Evolutionary conservation across 2,113 vertebrate genomes (phyloP).

Genomic region (Aphyosemion australe): DNA sequence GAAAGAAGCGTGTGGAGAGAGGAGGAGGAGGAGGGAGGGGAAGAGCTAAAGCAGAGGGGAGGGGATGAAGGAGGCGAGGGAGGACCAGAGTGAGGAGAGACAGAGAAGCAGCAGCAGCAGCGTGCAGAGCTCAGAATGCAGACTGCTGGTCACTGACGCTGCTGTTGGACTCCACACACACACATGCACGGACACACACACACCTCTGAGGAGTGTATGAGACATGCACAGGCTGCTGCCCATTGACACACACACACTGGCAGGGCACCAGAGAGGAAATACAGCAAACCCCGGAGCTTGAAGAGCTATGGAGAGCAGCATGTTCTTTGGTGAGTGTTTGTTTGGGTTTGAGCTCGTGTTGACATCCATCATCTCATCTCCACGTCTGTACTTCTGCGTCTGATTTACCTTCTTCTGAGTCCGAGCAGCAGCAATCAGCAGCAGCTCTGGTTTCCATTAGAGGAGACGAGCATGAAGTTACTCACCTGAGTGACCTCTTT

Average conservation of each 20-base stretch:
- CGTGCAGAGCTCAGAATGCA: conserved; percentile 67
- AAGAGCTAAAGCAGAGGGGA: conserved; percentile 52
- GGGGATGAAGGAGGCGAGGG: conserved; percentile 41
- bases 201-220: conserved; percentile 77
- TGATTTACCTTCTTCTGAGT: conserved; percentile 1
- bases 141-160: conserved; percentile 67
- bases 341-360: conserved; percentile 33
- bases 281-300: conserved; percentile 82
- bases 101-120: conserved; percentile 44
- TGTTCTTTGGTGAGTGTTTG: conserved; percentile 96
- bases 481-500: conserved; percentile 14
- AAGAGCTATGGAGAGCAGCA: conserved; percentile 93
- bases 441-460: conserved; percentile 31
- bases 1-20: conserved; percentile 27
- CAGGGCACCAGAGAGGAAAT: conserved; percentile 81
- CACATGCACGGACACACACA: conserved; percentile 48
- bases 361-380: not conserved
- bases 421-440: not conserved
- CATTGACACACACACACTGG: conserved; percentile 69
- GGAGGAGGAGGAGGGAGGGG: conserved; percentile 32
- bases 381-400: not conserved
- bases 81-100: conserved; percentile 46
- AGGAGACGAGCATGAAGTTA: conserved; percentile 43
- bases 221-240: conserved; percentile 72
- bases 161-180: conserved; percentile 61